These are phyloP conservation scores for Choristoneura rosaceana DNA, from an alignment of 2,888 invertebrate species.

Conservation along the genomic window DNA sequence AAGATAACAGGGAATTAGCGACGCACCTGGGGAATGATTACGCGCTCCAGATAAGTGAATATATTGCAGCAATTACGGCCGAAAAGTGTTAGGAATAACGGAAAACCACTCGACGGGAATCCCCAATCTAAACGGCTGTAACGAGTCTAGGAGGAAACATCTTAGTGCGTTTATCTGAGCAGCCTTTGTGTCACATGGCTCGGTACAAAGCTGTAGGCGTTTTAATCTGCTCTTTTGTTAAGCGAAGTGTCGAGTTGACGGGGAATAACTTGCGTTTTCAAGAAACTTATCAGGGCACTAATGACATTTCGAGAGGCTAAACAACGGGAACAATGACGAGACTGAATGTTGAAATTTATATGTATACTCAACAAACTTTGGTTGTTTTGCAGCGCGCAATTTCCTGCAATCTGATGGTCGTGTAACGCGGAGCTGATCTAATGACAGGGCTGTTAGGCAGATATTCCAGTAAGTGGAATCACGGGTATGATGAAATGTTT, in stretches of 20 bases:
- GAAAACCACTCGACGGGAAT: constrained; percentile 66
- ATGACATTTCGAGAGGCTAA: constrained; percentile 45
- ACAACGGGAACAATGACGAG: constrained; percentile 33
- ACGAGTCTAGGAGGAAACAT: constrained; percentile 62
- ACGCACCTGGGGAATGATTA: constrained; percentile 76
- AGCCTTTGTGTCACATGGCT: constrained; percentile 65
- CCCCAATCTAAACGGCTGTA: constrained; percentile 69
- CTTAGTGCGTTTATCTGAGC: constrained; percentile 68
- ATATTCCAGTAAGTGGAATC: no score
- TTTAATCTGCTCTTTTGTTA: constrained; percentile 74
- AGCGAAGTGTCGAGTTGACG: constrained; percentile 53
- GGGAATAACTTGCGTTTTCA: constrained; percentile 59
- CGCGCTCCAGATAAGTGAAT: constrained; percentile 73
- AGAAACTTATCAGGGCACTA: constrained; percentile 65
- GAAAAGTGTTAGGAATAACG: constrained; percentile 70
- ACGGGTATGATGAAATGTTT: no score
- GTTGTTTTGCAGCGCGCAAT: constrained; percentile 6
- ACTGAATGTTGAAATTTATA: constrained; percentile 24
- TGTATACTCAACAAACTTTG: constrained; percentile 6
- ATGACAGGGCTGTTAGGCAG: constrained; percentile 12
- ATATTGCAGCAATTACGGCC: constrained; percentile 70
- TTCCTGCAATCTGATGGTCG: constrained; percentile 26
- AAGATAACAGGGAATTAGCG: constrained; percentile 74
- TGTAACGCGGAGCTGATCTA: constrained; percentile 29
- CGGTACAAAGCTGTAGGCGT: constrained; percentile 64